Conservation (phyloP, 2,888 invertebrate species). For the Altica lythri region DNA sequence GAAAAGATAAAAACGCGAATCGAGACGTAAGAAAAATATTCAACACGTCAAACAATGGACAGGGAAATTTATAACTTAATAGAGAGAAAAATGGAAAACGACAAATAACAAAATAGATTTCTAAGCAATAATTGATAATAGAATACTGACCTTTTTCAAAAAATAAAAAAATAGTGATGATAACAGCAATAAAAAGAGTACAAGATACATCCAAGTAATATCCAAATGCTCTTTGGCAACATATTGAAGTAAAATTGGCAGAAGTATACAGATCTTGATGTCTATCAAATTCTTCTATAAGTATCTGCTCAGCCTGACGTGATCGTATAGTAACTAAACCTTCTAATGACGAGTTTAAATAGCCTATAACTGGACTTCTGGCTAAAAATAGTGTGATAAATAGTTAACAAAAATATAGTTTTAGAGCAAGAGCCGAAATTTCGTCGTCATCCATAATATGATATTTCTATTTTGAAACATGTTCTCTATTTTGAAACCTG, state of each 20-base stretch:
- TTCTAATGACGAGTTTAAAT: slow-evolving; percentile 51
- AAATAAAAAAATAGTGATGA: slow-evolving; percentile 34
- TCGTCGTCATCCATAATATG: too few species aligned
- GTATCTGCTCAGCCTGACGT: slow-evolving; percentile 42
- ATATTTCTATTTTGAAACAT: too few species aligned
- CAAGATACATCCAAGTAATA: slow-evolving; percentile 47
- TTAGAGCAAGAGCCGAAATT: too few species aligned
- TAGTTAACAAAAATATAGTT: too few species aligned
- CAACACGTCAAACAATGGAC: too few species aligned
- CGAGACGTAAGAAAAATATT: too few species aligned
- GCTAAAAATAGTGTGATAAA: slow-evolving; percentile 43
- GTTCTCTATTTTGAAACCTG: too few species aligned
- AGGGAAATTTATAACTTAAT: too few species aligned
- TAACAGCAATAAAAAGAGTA: slow-evolving; percentile 37
- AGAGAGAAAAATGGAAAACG: too few species aligned
- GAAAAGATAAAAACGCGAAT: too few species aligned
- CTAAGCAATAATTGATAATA: too few species aligned
- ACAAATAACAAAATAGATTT: too few species aligned
- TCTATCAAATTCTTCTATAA: slow-evolving; percentile 47
- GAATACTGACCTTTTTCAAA: slow-evolving; percentile 34
- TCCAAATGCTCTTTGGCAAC: slow-evolving; percentile 47
- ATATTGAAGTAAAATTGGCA: slow-evolving; percentile 44
- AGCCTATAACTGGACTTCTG: slow-evolving; percentile 50
- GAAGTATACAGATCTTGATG: slow-evolving; percentile 51
- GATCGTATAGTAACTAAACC: slow-evolving; percentile 51